phyloP scores from a whole-genome alignment of 2,888 invertebrate species.

The Drosophila longiperda region DNA sequence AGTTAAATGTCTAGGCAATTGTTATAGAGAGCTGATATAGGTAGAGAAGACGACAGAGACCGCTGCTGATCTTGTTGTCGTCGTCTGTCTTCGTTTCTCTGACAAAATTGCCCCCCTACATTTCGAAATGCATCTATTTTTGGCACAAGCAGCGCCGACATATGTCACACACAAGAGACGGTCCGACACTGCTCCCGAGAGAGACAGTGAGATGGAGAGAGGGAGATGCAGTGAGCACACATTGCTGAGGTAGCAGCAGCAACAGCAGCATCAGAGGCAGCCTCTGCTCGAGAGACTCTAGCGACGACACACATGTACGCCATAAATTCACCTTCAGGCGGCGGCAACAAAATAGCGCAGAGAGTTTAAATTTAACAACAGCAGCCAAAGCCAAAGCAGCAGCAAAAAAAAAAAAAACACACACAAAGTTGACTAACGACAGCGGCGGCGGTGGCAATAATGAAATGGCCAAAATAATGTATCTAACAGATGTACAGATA shows the following conservation, averaged over 20 bases:
- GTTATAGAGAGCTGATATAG: constrained; percentile 11
- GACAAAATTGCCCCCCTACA: constrained; percentile 74
- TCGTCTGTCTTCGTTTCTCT: constrained; percentile 25
- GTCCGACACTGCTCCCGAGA: neutral
- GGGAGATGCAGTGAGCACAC: neutral
- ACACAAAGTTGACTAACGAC: constrained; percentile 40
- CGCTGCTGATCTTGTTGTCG: constrained; percentile 24
- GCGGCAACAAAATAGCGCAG: constrained; percentile 62
- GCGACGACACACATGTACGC: constrained; percentile 74
- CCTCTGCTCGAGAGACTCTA: constrained; percentile 24
- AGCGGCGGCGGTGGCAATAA: constrained; percentile 52
- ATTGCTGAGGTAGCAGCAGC: constrained; percentile 26
- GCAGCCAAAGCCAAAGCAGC: constrained; percentile 15
- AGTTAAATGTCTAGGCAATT: constrained; percentile 17
- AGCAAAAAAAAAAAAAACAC: constrained; percentile 5
- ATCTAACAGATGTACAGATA: constrained; percentile 37
- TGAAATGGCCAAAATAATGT: constrained; percentile 64
- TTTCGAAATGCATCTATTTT: constrained; percentile 74
- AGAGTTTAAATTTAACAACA: constrained; percentile 73
- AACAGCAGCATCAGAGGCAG: neutral
- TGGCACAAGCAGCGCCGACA: constrained; percentile 62
- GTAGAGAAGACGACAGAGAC: constrained; percentile 17
- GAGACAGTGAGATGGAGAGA: neutral
- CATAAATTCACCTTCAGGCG: constrained; percentile 78
- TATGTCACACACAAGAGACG: constrained; percentile 67